Conservation (phyloP, 2,797 vertebrate species). For the Siniperca scherzeri region DNA sequence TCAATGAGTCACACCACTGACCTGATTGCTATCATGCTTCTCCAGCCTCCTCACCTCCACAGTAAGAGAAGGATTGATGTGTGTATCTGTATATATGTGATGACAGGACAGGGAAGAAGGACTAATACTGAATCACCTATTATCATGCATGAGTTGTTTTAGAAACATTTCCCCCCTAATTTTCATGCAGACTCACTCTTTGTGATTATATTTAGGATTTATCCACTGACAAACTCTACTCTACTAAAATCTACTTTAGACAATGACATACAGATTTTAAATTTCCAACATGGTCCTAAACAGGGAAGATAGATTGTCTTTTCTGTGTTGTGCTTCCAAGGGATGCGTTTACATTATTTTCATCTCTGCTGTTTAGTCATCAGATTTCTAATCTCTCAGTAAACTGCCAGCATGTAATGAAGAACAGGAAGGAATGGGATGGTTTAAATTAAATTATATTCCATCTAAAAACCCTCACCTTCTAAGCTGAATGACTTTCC, state of each 20-base stretch:
- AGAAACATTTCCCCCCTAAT: background rate
- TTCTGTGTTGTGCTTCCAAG: slow-evolving; percentile 14
- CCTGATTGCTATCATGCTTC: background rate
- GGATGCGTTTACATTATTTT: slow-evolving; percentile 24
- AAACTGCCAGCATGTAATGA: slow-evolving; percentile 51
- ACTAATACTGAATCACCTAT: background rate
- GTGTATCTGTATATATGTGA: background rate
- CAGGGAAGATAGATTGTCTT: slow-evolving; percentile 25
- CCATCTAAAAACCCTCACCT: slow-evolving; percentile 46
- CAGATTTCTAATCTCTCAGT: slow-evolving; percentile 51
- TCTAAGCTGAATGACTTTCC: slow-evolving; percentile 29
- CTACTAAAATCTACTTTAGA: slow-evolving; percentile 29
- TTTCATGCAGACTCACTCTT: slow-evolving; percentile 12
- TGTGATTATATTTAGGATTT: slow-evolving; percentile 23
- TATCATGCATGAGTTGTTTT: background rate
- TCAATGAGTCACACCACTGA: background rate
- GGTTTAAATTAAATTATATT: slow-evolving; percentile 52
- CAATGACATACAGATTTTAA: slow-evolving; percentile 15
- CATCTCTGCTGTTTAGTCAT: slow-evolving; percentile 41
- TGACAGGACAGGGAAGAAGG: no score
- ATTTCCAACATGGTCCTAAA: slow-evolving; percentile 3
- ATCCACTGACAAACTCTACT: slow-evolving; percentile 21
- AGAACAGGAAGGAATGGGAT: slow-evolving; percentile 34
- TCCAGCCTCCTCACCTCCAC: background rate
- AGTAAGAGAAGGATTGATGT: background rate